phyloP scores from a whole-genome alignment of 1,140 invertebrate species.

The Drosophila insularis region DNA sequence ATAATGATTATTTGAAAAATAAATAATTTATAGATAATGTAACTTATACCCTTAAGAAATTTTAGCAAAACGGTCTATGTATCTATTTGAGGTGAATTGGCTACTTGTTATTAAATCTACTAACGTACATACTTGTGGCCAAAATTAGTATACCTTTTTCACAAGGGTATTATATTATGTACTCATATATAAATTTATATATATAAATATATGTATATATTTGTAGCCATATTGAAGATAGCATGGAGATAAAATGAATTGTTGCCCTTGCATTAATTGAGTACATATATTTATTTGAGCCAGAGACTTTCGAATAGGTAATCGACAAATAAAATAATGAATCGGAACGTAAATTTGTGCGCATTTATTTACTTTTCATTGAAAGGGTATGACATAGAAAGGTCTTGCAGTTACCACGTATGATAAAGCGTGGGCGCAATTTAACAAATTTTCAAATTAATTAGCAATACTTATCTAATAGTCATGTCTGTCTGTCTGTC shows the following conservation, averaged over 20 bases:
- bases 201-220: not conserved
- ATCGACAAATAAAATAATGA: not conserved
- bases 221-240: not conserved
- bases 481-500: not conserved
- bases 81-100: no score
- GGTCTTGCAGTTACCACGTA: not conserved
- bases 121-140: no score
- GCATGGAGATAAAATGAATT: constrained; percentile 1
- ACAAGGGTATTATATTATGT: no score
- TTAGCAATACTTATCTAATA: constrained; percentile 21
- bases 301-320: not conserved
- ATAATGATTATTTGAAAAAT: no score
- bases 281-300: not conserved
- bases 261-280: constrained; percentile 1
- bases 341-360: not conserved
- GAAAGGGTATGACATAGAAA: not conserved
- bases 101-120: no score
- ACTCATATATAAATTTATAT: not conserved
- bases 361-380: not conserved
- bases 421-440: not conserved
- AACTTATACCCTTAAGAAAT: no score
- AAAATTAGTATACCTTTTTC: no score
- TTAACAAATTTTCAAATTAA: constrained; percentile 12
- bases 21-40: no score
- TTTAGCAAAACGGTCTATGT: no score